A percentile compares a stretch with the other conserved stretches of the same genome.
These are phyloP conservation scores for Heliothis virescens DNA, from an alignment of 1,140 invertebrate genomes.

Conservation along the genomic window DNA sequence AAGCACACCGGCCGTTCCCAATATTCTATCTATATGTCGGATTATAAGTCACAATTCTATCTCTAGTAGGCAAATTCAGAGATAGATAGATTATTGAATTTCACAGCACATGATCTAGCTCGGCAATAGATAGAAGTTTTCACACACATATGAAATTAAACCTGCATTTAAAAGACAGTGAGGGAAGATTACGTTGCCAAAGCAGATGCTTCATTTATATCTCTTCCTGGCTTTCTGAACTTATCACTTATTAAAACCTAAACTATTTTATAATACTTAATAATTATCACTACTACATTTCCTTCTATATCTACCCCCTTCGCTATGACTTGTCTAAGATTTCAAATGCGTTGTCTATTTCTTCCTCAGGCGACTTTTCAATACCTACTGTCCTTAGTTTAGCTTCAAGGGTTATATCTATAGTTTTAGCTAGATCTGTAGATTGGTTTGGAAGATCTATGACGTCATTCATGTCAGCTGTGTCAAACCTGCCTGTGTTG, in stretches of 20 bases:
- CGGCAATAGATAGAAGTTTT: too few species aligned
- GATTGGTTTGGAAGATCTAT: background rate
- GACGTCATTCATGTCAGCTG: background rate
- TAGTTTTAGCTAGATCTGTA: background rate
- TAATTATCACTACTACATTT: background rate
- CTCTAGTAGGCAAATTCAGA: too few species aligned
- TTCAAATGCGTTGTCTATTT: constrained; percentile 82
- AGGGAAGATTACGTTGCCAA: too few species aligned
- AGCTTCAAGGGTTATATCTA: constrained; percentile 20
- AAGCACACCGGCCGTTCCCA: too few species aligned
- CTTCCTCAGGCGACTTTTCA: constrained; percentile 63
- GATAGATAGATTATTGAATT: too few species aligned
- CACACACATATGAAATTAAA: too few species aligned
- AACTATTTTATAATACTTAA: constrained; percentile 6
- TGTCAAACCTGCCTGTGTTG: constrained; percentile 12
- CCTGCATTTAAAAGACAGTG: too few species aligned
- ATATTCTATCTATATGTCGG: too few species aligned
- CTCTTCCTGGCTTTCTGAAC: too few species aligned
- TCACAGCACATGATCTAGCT: too few species aligned
- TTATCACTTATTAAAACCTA: background rate
- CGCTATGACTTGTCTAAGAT: constrained; percentile 77
- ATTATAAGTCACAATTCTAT: too few species aligned
- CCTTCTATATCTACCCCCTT: background rate
- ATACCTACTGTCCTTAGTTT: constrained; percentile 16
- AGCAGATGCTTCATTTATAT: too few species aligned